Conservation (phyloP, 2,888 invertebrate genomes). For the Eupithecia abbreviata region DNA sequence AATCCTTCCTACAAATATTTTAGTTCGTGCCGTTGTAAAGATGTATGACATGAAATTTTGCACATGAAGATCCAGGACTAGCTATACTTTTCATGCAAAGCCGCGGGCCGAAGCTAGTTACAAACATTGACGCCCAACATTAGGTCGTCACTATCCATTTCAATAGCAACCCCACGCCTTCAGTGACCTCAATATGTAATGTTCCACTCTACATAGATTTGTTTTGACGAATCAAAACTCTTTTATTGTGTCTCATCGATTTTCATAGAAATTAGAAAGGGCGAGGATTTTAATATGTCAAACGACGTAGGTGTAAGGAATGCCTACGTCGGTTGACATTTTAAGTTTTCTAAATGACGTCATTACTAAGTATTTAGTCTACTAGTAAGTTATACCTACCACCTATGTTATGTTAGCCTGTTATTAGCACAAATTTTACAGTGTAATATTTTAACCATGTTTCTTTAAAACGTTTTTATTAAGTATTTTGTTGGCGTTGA, state of each 20-base stretch:
- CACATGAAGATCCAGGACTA: too few relatives aligned
- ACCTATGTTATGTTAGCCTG: too few relatives aligned
- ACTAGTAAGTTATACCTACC: too few relatives aligned
- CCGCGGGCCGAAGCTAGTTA: not conserved
- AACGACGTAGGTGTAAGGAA: not conserved
- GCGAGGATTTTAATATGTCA: not conserved
- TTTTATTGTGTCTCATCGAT: constrained; percentile 44
- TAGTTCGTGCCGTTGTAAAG: too few relatives aligned
- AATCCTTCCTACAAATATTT: too few relatives aligned
- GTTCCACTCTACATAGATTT: constrained; percentile 35
- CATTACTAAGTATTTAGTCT: not conserved
- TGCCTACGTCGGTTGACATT: not conserved
- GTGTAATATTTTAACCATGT: too few relatives aligned
- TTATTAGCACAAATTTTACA: too few relatives aligned
- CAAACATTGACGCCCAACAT: not conserved
- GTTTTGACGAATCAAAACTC: constrained; percentile 54
- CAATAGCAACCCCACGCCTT: constrained; percentile 11
- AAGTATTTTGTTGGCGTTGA: too few relatives aligned
- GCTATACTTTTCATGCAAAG: too few relatives aligned
- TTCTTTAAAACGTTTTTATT: too few relatives aligned
- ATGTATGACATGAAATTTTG: too few relatives aligned
- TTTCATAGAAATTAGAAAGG: not conserved
- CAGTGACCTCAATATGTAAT: constrained; percentile 46
- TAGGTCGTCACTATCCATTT: constrained; percentile 10
- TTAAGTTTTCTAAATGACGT: not conserved